phyloP scores from a whole-genome alignment of 2,113 vertebrate genomes.

The Heteronetta atricapilla region DNA sequence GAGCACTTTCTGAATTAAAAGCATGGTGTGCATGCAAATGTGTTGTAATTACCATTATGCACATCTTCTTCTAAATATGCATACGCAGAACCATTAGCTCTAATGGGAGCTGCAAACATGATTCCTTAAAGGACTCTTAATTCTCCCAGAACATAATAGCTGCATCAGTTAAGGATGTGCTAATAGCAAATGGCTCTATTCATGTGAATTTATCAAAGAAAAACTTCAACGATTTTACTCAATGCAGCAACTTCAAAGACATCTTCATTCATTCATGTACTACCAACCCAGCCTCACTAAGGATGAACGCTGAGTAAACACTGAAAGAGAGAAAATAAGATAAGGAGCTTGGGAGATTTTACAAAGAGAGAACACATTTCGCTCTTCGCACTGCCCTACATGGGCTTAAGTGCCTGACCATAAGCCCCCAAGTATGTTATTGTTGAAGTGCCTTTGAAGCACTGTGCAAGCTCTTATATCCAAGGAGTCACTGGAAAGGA shows the following conservation, averaged over 20 bases:
- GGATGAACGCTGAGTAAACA: constrained; percentile 31
- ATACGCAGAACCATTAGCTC: background rate
- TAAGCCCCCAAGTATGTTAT: background rate
- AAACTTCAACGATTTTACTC: background rate
- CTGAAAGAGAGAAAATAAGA: constrained; percentile 28
- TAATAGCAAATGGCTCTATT: constrained; percentile 35
- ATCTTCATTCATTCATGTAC: background rate
- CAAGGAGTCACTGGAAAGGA: constrained; percentile 37
- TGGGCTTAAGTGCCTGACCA: constrained; percentile 52
- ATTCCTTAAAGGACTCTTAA: background rate
- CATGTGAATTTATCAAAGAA: constrained; percentile 16
- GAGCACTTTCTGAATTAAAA: background rate
- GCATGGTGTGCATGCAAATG: background rate
- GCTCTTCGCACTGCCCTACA: background rate
- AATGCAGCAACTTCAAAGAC: background rate
- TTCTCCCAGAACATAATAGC: background rate
- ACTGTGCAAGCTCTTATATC: background rate
- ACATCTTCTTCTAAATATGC: background rate
- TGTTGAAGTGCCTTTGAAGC: constrained; percentile 55
- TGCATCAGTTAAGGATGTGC: background rate
- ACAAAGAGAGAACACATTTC: constrained; percentile 51
- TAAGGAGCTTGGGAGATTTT: constrained; percentile 9
- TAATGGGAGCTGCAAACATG: background rate
- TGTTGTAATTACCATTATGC: background rate
- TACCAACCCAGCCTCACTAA: background rate